Evolutionary conservation across 2,888 invertebrate genomes (phyloP), one percentile per base, ranked within the genome.

Genomic region (Baccha elongata): DNA sequence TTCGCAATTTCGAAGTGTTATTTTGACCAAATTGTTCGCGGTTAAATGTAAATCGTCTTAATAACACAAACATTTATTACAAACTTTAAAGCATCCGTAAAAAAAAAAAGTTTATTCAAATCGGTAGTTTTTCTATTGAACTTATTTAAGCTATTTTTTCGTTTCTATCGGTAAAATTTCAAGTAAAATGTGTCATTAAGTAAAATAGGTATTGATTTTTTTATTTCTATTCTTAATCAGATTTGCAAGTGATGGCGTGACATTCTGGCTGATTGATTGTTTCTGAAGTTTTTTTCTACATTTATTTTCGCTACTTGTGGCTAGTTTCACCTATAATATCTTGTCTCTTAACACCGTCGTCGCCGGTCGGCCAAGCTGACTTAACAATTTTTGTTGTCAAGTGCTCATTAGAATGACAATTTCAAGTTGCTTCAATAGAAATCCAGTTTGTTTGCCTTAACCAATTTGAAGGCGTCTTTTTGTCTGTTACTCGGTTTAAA

Each of bases 211-310:
- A 52, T 55, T 58, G 65, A 64, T 76, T 32, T 76, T 64, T 29
- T n/a, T n/a, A n/a, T n/a, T 35, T 37, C 29, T 58, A 58, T 60
- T 58, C 21, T 13, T 65, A 71, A 71, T 71, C 55, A 42, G 58
- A 58, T 78, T 78, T 53, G 15, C 67, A 26, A 60, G 29, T 10
- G n/a, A n/a, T 11, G 35, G 19, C 44, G 15, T 62, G 76, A 76
- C 76, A 21, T 60, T 23, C 52, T 52, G 26, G 26, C 55, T 72
- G 71, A 72, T 78, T 71, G 76, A 78, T 65, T 65, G 50, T 65
- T 64, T 53, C 26, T 71, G 42, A 23, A 26, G 64, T 71, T 76
- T 55, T 64, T 44, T 64, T 58, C 17, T 17, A 48, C 48, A 11
- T 35, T 52, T 40, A 29, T 11, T 52, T n/a, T 42, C 19, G 44